Evolutionary conservation across 2,113 vertebrate genomes (phyloP), one percentile per base, ranked within the genome.

Genomic region (Sorex araneus): DNA sequence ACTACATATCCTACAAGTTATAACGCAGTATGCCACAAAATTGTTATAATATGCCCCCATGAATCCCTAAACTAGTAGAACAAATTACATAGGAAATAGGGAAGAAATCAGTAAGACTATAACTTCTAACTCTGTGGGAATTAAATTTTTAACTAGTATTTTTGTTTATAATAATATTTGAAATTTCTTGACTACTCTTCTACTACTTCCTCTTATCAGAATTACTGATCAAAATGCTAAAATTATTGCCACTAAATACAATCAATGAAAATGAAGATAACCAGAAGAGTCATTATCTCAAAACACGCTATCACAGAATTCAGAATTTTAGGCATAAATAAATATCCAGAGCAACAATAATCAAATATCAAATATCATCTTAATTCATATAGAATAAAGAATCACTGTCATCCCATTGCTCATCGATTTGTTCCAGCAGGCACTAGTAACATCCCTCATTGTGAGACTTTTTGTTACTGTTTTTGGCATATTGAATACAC

Each of bases 161-260:
- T 3, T 64, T 69, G 7, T 11, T 86, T n/a, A n/a, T 36, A 83
- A 71, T 89, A 28, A 36, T 63, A 45, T 1, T 36, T 34, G 32
- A 77, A 63, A 2, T 36, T 80, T 40, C 21, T 43, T 86, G 9
- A 87, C 27, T 60, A 30, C 3, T n/a, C 19, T 81, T 90, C 18
- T 64, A 40, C 40, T 40, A 40, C 40, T 40, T 40, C 7, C 7
- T 40, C 7, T 40, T 40, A 40, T 40, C 40, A 80, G 11, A 76
- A 92, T 67, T 90, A 69, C 13, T 28, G 21, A 91, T 32, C 69
- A 69, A 94, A 79, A 19, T 89, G 27, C 23, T 90, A 90, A 45
- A 93, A 27, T 13, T 77, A 12, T 67, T 43, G 76, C 21, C n/a
- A 77, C 83, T 27, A 76, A 79, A 75, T 45, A 74, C 10, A 95